Evolutionary conservation across 2,797 vertebrate genomes (phyloP).

Genomic region (Anguilla megastoma): DNA sequence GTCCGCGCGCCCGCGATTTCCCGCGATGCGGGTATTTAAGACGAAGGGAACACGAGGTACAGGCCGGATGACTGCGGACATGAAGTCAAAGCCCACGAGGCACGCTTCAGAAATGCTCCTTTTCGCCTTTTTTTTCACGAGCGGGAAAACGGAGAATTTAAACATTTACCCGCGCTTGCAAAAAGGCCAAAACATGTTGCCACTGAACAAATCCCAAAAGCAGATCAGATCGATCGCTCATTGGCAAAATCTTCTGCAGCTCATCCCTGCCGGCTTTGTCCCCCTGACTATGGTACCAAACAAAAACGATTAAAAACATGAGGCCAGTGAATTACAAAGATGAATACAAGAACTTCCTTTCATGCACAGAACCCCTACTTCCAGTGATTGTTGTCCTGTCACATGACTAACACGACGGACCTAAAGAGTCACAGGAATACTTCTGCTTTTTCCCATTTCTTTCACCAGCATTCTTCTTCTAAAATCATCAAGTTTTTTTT

Average conservation of each 20-base stretch:
- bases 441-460: neutral
- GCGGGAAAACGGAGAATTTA: neutral
- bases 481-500: neutral
- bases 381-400: constrained; percentile 8
- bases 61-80: neutral
- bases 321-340: neutral
- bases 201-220: neutral
- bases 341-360: neutral
- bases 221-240: neutral
- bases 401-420: neutral
- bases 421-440: neutral
- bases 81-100: neutral
- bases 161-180: neutral
- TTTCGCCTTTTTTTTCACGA: too few species aligned
- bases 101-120: neutral
- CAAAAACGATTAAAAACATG: neutral
- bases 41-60: neutral
- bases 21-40: neutral
- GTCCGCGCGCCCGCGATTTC: neutral
- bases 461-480: neutral
- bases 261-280: neutral
- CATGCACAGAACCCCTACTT: neutral
- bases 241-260: neutral
- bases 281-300: neutral
- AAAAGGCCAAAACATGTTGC: neutral